phyloP scores from a whole-genome alignment of 2,797 vertebrate species.

The Clarias platycephalus region DNA sequence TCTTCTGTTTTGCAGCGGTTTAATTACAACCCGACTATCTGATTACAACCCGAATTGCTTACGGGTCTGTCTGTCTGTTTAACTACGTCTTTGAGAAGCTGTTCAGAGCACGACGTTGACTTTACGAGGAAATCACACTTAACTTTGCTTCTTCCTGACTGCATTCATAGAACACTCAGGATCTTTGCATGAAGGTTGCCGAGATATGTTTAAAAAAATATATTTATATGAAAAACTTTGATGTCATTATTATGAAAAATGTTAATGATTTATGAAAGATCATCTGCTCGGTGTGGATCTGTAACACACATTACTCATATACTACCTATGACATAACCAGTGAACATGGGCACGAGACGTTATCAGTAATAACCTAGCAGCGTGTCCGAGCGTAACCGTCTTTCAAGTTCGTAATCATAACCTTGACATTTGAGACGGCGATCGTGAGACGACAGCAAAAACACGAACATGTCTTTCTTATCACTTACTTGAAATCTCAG shows the following conservation, averaged over 20 bases:
- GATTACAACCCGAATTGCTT: background rate
- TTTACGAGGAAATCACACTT: background rate
- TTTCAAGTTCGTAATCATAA: background rate
- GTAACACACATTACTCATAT: no score
- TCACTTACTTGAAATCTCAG: constrained; percentile 18
- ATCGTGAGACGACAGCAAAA: background rate
- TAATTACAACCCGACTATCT: background rate
- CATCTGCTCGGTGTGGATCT: background rate
- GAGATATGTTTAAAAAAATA: no score
- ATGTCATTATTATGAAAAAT: background rate
- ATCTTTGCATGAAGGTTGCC: background rate
- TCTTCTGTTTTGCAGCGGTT: background rate
- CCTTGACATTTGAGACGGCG: background rate
- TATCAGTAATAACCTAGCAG: background rate
- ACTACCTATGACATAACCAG: no score
- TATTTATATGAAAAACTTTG: no score
- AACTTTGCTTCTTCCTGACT: no score
- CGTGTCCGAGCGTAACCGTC: background rate
- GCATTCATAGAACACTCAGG: background rate
- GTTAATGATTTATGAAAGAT: background rate
- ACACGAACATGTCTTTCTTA: background rate
- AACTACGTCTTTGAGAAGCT: background rate
- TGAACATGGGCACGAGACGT: background rate
- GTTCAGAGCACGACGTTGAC: background rate
- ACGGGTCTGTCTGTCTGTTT: background rate